A percentile compares a stretch with the other conserved stretches of the same genome.
These are phyloP conservation scores for Glossosoma conforme DNA, from an alignment of 1,140 invertebrate genomes.

Conservation along the genomic window DNA sequence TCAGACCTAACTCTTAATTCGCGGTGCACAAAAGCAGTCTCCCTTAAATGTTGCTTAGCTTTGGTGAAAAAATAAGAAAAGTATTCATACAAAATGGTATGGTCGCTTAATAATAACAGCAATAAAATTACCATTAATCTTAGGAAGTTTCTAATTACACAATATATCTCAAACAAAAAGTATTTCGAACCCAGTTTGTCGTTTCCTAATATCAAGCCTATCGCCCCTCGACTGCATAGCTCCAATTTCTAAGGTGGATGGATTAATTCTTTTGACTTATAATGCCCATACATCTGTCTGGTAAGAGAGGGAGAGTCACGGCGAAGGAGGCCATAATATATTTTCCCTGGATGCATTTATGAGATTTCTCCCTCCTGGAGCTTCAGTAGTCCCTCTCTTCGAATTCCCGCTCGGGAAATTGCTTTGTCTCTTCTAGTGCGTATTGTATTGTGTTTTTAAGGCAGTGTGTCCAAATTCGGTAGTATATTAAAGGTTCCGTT, in stretches of 20 bases:
- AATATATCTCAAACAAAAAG: too few relatives aligned
- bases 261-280: constrained; percentile 32
- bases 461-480: constrained; percentile 1
- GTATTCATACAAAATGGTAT: too few relatives aligned
- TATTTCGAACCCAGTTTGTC: too few relatives aligned
- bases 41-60: too few relatives aligned
- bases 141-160: too few relatives aligned
- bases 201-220: too few relatives aligned
- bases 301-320: constrained; percentile 2
- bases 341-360: constrained; percentile 30
- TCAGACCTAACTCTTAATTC: too few relatives aligned
- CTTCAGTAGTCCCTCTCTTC: constrained; percentile 8
- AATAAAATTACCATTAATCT: too few relatives aligned
- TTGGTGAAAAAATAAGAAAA: too few relatives aligned
- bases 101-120: too few relatives aligned
- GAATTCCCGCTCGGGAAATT: constrained; percentile 25
- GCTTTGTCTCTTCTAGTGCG: constrained; percentile 26
- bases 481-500: constrained; percentile 14
- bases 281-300: constrained; percentile 27
- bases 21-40: too few relatives aligned
- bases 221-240: too few relatives aligned
- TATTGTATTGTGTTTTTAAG: constrained; percentile 15
- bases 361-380: constrained; percentile 27
- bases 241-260: constrained; percentile 22
- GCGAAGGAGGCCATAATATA: constrained; percentile 13